Evolutionary conservation across 2,113 vertebrate genomes (phyloP).

Genomic region (Oreochromis spilurus): DNA sequence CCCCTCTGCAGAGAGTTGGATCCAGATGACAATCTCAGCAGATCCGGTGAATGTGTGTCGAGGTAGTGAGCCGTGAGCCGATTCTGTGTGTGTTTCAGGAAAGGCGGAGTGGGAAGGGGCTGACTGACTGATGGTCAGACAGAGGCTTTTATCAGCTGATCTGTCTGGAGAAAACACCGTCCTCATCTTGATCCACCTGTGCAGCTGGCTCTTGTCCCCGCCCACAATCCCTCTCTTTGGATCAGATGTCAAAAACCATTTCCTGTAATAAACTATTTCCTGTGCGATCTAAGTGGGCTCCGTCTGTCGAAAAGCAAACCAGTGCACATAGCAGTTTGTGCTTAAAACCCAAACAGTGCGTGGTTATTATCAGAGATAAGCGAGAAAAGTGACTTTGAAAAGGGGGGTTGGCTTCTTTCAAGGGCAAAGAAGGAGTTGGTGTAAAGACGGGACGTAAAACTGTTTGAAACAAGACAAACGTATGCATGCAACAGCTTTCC

Average conservation of each 20-base stretch:
- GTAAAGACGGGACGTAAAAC: not conserved
- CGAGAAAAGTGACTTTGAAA: not conserved
- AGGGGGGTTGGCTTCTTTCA: not conserved
- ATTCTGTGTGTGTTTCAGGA: not conserved
- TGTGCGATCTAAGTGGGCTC: not conserved
- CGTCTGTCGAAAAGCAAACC: not conserved
- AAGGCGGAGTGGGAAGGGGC: not conserved
- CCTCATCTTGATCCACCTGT: conserved; percentile 44
- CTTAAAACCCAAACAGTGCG: not conserved
- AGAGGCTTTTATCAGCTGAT: conserved; percentile 66
- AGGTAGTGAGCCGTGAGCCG: not conserved
- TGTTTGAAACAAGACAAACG: not conserved
- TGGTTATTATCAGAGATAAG: not conserved
- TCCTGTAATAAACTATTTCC: conserved; percentile 54
- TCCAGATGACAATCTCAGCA: conserved; percentile 38
- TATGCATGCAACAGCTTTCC: not conserved
- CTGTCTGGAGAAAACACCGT: conserved; percentile 57
- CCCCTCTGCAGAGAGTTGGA: conserved; percentile 32
- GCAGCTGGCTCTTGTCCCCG: conserved; percentile 45
- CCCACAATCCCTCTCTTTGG: conserved; percentile 34
- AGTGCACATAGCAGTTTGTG: not conserved
- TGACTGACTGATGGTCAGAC: conserved; percentile 47
- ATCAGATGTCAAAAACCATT: conserved; percentile 56
- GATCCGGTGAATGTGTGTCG: conserved; percentile 15
- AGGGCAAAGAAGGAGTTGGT: not conserved